Conservation (phyloP, 2,797 vertebrate species). For the Esox lucius region DNA sequence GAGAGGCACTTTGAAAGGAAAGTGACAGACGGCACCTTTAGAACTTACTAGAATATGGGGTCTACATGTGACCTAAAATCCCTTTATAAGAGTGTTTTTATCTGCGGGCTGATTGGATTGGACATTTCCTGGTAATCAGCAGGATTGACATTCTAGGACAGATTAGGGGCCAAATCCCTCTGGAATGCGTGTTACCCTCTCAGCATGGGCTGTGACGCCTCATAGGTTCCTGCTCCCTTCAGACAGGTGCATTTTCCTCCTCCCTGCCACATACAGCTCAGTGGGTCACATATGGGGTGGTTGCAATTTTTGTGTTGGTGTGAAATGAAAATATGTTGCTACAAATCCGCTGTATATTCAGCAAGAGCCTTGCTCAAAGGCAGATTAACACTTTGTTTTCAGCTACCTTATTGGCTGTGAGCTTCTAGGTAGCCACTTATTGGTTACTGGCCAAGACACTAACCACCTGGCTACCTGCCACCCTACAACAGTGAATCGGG, state of each 20-base stretch:
- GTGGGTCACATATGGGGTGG: not conserved
- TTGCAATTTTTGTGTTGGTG: too few relatives aligned
- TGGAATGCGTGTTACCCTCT: constrained; percentile 43
- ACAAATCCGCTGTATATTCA: too few relatives aligned
- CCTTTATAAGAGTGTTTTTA: constrained; percentile 14
- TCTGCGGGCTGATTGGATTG: constrained; percentile 51
- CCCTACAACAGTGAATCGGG: not conserved
- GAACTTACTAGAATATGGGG: not conserved
- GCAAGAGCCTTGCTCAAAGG: too few relatives aligned
- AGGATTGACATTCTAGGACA: constrained; percentile 67
- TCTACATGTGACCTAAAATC: constrained; percentile 25
- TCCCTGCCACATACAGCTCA: not conserved
- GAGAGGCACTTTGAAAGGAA: too few relatives aligned
- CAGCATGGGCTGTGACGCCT: constrained; percentile 45
- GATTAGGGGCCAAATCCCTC: constrained; percentile 72
- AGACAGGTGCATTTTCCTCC: not conserved
- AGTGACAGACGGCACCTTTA: too few relatives aligned
- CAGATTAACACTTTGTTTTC: too few relatives aligned
- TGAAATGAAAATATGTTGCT: too few relatives aligned
- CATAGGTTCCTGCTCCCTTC: not conserved
- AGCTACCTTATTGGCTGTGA: too few relatives aligned
- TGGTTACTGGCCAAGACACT: too few relatives aligned
- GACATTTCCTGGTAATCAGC: constrained; percentile 60
- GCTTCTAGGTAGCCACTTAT: too few relatives aligned
- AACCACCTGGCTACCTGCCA: too few relatives aligned